Percentiles rank a stretch among this genome's conserved stretches.
These are phyloP conservation scores for Neofelis nebulosa DNA, from an alignment of 2,113 vertebrate species.

Conservation along the genomic window DNA sequence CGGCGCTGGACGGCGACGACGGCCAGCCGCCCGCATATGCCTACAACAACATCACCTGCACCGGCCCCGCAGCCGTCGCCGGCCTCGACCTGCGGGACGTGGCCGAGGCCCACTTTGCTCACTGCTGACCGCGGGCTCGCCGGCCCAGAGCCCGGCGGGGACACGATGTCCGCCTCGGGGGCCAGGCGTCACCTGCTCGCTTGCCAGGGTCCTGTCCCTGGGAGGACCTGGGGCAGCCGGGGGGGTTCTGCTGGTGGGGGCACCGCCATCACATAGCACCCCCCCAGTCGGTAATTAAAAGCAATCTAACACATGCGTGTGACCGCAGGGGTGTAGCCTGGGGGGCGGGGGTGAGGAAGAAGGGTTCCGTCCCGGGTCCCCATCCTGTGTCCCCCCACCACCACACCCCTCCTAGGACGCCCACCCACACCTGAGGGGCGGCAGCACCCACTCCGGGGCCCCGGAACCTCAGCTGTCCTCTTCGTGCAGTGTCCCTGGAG, in stretches of 20 bases:
- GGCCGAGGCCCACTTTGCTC: constrained; percentile 85
- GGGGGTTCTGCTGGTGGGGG: no score
- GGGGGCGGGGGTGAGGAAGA: no score
- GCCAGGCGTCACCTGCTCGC: neutral
- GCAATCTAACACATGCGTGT: neutral
- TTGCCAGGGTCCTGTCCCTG: no score
- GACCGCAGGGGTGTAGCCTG: neutral
- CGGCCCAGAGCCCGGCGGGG: no score
- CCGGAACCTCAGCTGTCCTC: accelerated
- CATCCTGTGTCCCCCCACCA: accelerated
- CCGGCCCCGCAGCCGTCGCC: constrained; percentile 82
- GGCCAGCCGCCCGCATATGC: constrained; percentile 86
- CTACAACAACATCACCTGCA: constrained; percentile 96
- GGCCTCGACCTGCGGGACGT: constrained; percentile 93
- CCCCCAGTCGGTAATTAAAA: constrained; percentile 55
- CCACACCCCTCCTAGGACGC: accelerated
- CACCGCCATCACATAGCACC: no score
- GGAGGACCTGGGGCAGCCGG: no score
- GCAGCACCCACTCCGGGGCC: neutral
- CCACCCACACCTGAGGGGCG: accelerated
- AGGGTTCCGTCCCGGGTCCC: no score
- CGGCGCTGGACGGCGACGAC: constrained; percentile 90
- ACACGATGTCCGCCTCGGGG: neutral
- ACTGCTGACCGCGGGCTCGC: constrained; percentile 82
- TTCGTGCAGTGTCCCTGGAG: neutral